Conservation (phyloP, 2,797 vertebrate species). For the Danio kyathit region DNA sequence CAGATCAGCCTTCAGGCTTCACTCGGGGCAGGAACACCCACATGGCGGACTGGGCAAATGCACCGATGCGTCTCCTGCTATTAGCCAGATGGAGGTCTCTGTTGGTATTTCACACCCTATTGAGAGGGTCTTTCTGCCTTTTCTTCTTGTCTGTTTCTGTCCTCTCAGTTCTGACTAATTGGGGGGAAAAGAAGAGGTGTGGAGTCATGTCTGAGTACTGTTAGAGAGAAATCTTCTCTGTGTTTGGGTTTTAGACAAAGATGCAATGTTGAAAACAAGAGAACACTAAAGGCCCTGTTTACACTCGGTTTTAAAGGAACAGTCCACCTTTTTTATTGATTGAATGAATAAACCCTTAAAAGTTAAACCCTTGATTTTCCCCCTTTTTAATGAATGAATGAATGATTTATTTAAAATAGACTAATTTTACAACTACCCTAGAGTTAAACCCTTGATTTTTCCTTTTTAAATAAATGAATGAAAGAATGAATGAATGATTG, state of each 20-base stretch:
- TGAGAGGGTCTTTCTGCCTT: conserved; percentile 80
- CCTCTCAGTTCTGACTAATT: conserved; percentile 53
- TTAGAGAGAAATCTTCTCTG: conserved; percentile 48
- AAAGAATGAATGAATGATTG: too few relatives aligned
- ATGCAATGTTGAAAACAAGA: background rate
- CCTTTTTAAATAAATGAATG: too few relatives aligned
- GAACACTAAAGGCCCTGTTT: background rate
- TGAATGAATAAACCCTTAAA: too few relatives aligned
- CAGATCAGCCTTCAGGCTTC: conserved; percentile 68
- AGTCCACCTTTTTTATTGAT: too few relatives aligned
- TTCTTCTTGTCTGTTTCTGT: conserved; percentile 64
- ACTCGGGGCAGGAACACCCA: conserved; percentile 64
- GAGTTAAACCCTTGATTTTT: too few relatives aligned
- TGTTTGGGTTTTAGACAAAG: conserved; percentile 25
- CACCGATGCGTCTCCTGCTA: conserved; percentile 70
- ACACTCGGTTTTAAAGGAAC: too few relatives aligned
- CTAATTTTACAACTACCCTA: too few relatives aligned
- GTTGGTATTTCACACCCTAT: conserved; percentile 81
- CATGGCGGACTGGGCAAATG: conserved; percentile 70
- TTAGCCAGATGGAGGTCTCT: conserved; percentile 74
- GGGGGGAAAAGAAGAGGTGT: conserved; percentile 47
- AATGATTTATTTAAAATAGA: too few relatives aligned
- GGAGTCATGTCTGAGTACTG: conserved; percentile 44
- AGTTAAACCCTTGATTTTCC: too few relatives aligned
- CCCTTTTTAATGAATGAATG: too few relatives aligned